These are phyloP conservation scores for Acrobasis repandana DNA, from an alignment of 2,888 invertebrate genomes.

Conservation along the genomic window DNA sequence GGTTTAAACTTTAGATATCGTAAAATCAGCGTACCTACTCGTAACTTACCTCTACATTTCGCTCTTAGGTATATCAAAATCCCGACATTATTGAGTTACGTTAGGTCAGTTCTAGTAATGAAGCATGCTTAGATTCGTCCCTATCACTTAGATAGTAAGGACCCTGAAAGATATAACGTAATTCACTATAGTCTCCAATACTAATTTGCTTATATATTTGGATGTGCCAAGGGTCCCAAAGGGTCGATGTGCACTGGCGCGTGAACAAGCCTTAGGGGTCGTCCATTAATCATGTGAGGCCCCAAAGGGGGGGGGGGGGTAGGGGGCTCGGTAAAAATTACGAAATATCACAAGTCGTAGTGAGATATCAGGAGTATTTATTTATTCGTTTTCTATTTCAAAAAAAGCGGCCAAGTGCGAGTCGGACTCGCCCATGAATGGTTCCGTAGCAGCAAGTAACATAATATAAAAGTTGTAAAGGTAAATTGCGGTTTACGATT, in stretches of 20 bases:
- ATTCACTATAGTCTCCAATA: constrained; percentile 11
- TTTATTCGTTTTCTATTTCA: too few relatives aligned
- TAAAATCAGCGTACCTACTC: background rate
- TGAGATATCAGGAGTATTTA: too few relatives aligned
- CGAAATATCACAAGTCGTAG: too few relatives aligned
- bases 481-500: too few relatives aligned
- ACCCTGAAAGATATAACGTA: constrained; percentile 1
- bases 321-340: too few relatives aligned
- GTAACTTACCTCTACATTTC: background rate
- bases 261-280: constrained; percentile 6
- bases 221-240: constrained; percentile 14
- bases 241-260: constrained; percentile 13
- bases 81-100: constrained; percentile 13
- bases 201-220: constrained; percentile 16
- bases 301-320: too few relatives aligned
- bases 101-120: constrained; percentile 11
- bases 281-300: too few relatives aligned
- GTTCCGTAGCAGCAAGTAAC: too few relatives aligned
- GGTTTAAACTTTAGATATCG: too few relatives aligned
- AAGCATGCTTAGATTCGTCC: constrained; percentile 4
- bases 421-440: too few relatives aligned
- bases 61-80: constrained; percentile 5
- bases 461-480: too few relatives aligned
- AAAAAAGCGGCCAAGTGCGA: too few relatives aligned
- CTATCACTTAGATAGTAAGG: constrained; percentile 3